Evolutionary conservation across 2,113 vertebrate genomes (phyloP).

Genomic region (Lonchura striata): DNA sequence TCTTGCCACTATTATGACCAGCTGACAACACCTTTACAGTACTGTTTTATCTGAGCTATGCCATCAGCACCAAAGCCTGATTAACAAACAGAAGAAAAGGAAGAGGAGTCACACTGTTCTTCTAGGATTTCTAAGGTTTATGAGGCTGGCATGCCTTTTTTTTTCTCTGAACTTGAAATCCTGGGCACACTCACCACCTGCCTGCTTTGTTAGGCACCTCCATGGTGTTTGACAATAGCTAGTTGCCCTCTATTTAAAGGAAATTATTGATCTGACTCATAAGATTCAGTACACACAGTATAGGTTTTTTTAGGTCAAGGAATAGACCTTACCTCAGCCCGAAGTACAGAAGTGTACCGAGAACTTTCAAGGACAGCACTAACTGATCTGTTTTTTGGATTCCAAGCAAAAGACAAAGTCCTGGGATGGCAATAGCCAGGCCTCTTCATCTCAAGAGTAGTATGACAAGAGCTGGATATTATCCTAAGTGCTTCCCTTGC

Average conservation of each 20-base stretch:
- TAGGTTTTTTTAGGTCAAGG: neutral
- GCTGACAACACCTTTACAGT: neutral
- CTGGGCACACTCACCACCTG: neutral
- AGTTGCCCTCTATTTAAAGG: neutral
- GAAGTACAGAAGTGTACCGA: neutral
- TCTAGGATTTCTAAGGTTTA: neutral
- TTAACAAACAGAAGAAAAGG: neutral
- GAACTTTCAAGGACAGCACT: neutral
- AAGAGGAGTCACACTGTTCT: neutral
- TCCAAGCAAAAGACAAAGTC: neutral
- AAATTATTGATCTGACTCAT: neutral
- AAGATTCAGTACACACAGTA: neutral
- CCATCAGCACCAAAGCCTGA: neutral
- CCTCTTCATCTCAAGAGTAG: neutral
- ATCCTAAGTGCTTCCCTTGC: neutral
- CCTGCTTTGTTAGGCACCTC: neutral
- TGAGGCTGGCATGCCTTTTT: neutral
- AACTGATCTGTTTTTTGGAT: neutral
- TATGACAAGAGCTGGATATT: neutral
- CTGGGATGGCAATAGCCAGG: neutral
- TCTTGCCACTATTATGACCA: neutral
- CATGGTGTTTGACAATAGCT: neutral
- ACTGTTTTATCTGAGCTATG: neutral
- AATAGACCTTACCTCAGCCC: neutral
- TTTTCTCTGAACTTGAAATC: neutral